These are phyloP conservation scores for Dynastes hyllus DNA, from an alignment of 2,888 invertebrate genomes.

Conservation along the genomic window DNA sequence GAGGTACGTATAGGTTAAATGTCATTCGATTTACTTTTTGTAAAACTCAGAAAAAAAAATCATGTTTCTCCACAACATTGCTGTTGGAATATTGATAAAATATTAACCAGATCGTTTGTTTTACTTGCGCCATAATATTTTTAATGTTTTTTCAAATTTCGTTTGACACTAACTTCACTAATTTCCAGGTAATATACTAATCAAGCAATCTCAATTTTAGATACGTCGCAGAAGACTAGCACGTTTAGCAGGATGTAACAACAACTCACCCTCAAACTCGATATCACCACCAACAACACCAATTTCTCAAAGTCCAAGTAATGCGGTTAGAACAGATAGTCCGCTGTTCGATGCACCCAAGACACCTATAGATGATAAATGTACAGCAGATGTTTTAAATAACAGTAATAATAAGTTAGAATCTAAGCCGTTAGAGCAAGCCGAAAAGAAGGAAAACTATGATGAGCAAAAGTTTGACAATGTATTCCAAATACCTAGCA, in stretches of 20 bases:
- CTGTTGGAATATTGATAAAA: constrained; percentile 17
- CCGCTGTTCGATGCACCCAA: constrained; percentile 58
- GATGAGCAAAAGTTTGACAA: constrained; percentile 56
- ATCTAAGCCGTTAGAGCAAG: constrained; percentile 13
- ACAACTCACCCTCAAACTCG: constrained; percentile 72
- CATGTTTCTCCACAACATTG: constrained; percentile 31
- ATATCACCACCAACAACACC: constrained; percentile 72
- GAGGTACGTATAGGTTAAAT: constrained; percentile 79
- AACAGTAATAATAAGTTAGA: constrained; percentile 38
- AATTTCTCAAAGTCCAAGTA: constrained; percentile 68
- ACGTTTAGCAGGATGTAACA: constrained; percentile 79
- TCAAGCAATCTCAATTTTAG: constrained; percentile 71
- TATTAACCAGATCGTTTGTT: constrained; percentile 22
- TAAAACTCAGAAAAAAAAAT: constrained; percentile 21
- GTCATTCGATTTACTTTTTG: constrained; percentile 43
- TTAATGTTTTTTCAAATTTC: constrained; percentile 31
- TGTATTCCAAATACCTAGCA: constrained; percentile 68
- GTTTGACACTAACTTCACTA: constrained; percentile 36
- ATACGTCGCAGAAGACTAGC: constrained; percentile 85
- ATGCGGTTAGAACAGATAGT: constrained; percentile 60
- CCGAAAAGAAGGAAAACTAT: constrained; percentile 20
- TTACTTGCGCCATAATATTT: constrained; percentile 28
- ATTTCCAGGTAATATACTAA: neutral
- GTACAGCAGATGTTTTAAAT: constrained; percentile 29
- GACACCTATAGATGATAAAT: constrained; percentile 53